Percentiles rank a stretch among this genome's conserved stretches.
phyloP scores from a whole-genome alignment of 2,888 invertebrate species.

The Shargacucullia verbasci region DNA sequence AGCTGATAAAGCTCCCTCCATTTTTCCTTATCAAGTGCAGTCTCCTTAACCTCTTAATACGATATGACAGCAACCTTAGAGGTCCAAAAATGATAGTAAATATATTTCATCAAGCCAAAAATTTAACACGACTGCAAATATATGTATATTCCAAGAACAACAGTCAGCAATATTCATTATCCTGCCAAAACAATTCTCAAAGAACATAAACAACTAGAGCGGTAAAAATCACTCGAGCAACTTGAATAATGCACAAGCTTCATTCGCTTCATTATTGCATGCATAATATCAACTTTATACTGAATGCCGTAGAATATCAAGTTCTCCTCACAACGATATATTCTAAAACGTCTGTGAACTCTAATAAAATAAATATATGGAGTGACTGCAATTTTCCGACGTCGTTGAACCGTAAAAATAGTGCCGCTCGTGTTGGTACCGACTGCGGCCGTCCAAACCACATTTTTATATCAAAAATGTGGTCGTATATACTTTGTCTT shows the following conservation, averaged over 20 bases:
- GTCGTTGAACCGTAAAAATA: conserved; percentile 28
- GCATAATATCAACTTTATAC: conserved; percentile 10
- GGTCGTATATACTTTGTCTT: conserved; percentile 16
- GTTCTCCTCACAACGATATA: conserved; percentile 24
- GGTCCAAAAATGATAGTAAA: too few relatives aligned
- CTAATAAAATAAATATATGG: conserved; percentile 40
- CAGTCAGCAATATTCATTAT: conserved; percentile 3
- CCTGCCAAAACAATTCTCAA: conserved; percentile 6
- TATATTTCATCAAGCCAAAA: too few relatives aligned
- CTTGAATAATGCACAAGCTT: conserved; percentile 17
- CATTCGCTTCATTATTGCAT: conserved; percentile 24
- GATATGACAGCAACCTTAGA: too few relatives aligned
- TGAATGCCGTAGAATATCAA: conserved; percentile 23
- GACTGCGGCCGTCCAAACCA: too few relatives aligned
- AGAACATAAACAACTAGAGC: conserved; percentile 9
- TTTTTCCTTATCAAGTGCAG: too few relatives aligned
- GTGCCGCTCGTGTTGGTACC: background rate
- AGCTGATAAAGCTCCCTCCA: too few relatives aligned
- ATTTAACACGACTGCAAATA: too few relatives aligned
- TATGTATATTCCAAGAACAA: background rate
- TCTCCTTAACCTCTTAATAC: too few relatives aligned
- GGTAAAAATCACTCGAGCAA: conserved; percentile 3
- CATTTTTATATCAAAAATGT: conserved; percentile 34
- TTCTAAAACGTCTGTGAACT: conserved; percentile 28
- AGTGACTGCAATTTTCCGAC: conserved; percentile 35